These are phyloP conservation scores for Psittacula echo DNA, from an alignment of 2,797 vertebrate species.

Conservation along the genomic window DNA sequence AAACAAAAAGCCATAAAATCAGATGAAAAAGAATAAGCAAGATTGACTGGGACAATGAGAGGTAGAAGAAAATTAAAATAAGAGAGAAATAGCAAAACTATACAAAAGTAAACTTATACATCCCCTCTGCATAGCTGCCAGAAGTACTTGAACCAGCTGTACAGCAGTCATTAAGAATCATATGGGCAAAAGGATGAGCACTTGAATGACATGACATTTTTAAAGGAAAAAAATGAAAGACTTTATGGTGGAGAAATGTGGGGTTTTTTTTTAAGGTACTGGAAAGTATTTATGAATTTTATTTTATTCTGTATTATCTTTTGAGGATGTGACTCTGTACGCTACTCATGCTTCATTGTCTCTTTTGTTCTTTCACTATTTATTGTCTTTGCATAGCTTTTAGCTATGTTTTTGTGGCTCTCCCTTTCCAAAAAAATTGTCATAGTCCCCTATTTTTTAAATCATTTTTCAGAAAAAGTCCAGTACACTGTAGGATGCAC, in stretches of 20 bases:
- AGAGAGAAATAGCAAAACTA: background rate
- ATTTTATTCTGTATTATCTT: background rate
- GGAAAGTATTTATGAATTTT: background rate
- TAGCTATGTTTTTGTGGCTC: background rate
- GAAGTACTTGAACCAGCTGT: background rate
- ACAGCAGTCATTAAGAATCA: background rate
- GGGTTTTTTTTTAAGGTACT: background rate
- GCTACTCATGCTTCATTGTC: background rate
- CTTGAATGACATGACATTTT: background rate
- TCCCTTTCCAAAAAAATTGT: background rate
- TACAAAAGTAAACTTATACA: background rate
- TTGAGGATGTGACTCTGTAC: background rate
- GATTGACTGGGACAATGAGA: background rate
- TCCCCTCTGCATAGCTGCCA: background rate
- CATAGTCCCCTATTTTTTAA: no score
- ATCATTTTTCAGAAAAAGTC: background rate
- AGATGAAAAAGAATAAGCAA: background rate
- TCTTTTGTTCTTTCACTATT: background rate
- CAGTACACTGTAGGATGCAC: rapidly evolving
- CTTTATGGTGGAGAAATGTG: background rate
- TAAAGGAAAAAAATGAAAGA: background rate
- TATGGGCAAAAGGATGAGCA: background rate
- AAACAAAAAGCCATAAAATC: background rate
- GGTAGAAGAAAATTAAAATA: background rate
- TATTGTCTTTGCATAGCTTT: background rate